A percentile compares a stretch with the other conserved stretches of the same genome.
phyloP scores from a whole-genome alignment of 2,113 vertebrate genomes.

The Spermophilus dauricus region DNA sequence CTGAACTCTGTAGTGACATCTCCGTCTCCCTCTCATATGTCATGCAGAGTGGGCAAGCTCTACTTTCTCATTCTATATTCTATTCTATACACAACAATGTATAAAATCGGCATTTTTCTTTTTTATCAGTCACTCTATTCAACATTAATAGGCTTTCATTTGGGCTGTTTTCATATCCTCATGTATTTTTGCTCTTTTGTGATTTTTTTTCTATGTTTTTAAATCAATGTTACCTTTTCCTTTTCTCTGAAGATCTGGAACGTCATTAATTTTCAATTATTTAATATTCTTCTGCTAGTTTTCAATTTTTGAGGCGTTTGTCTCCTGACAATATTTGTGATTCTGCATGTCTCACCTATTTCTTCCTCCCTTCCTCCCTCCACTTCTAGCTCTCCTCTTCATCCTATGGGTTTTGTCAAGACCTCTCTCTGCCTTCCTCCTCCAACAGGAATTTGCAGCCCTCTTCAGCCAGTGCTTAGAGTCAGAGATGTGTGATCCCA shows the following conservation, averaged over 20 bases:
- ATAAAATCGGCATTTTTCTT: not conserved
- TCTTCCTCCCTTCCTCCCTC: too few species aligned
- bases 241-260: not conserved
- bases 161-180: not conserved
- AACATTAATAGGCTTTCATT: not conserved
- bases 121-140: not conserved
- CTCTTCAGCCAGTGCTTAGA: not conserved
- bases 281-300: not conserved
- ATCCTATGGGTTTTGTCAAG: not conserved
- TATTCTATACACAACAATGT: not conserved
- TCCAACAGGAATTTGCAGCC: not conserved
- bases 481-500: not conserved
- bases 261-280: not conserved
- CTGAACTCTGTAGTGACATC: not conserved
- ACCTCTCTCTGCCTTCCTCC: too few species aligned
- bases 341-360: not conserved
- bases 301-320: not conserved
- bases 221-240: not conserved
- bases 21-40: not conserved
- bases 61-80: not conserved
- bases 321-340: not conserved
- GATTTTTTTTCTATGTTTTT: not conserved
- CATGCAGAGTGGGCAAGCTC: not conserved
- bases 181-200: not conserved
- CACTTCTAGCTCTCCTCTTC: not conserved